A percentile compares a stretch with the other conserved stretches of the same genome.
Evolutionary conservation across 2,113 vertebrate species (phyloP).

Genomic region (Petromus typicus): DNA sequence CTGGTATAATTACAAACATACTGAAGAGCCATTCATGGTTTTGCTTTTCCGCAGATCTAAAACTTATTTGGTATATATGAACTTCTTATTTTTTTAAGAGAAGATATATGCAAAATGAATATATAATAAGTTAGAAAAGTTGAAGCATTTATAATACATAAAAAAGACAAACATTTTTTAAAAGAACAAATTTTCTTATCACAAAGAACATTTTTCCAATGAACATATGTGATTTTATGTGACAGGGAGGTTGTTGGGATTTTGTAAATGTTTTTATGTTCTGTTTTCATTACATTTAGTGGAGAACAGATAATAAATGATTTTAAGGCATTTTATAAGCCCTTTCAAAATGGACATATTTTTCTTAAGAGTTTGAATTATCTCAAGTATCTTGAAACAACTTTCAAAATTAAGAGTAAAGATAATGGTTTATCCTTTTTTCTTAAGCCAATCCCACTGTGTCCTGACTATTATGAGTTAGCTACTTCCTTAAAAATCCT

Average conservation of each 20-base stretch:
- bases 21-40: too few relatives aligned
- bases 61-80: too few relatives aligned
- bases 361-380: not conserved
- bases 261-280: not conserved
- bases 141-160: too few relatives aligned
- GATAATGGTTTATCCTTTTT: not conserved
- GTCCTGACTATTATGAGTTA: not conserved
- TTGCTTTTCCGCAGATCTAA: too few relatives aligned
- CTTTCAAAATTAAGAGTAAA: slow-evolving; percentile 39
- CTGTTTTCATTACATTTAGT: slow-evolving; percentile 26
- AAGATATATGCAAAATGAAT: too few relatives aligned
- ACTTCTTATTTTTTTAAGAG: too few relatives aligned
- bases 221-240: slow-evolving; percentile 21
- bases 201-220: not conserved
- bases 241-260: not conserved
- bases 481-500: not conserved
- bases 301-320: not conserved
- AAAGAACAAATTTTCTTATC: too few relatives aligned
- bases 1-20: too few relatives aligned
- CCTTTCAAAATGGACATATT: not conserved
- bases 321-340: not conserved
- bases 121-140: too few relatives aligned
- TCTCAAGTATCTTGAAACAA: not conserved
- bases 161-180: too few relatives aligned
- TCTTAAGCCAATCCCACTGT: not conserved